phyloP scores from a whole-genome alignment of 2,797 vertebrate species.

The Ptychobarbus kaznakovi region DNA sequence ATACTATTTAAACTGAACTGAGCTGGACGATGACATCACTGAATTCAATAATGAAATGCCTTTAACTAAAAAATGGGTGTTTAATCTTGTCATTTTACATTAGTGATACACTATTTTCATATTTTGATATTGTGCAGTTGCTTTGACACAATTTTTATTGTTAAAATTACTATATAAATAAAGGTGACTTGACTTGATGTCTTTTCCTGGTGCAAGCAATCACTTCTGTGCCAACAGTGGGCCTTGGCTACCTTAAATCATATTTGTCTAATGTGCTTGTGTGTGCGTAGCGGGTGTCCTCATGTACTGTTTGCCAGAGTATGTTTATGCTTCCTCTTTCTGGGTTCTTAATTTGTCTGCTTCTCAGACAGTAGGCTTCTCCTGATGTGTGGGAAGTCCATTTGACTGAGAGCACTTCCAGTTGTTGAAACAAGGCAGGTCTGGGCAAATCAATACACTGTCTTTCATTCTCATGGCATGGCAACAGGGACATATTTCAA shows the following conservation, averaged over 20 bases:
- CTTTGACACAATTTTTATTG: too few relatives aligned
- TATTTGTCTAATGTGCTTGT: conserved; percentile 38
- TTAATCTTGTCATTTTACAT: too few relatives aligned
- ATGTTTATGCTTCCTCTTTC: conserved; percentile 55
- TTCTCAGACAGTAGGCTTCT: conserved; percentile 60
- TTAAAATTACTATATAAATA: too few relatives aligned
- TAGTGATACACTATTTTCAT: too few relatives aligned
- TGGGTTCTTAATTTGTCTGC: conserved; percentile 65
- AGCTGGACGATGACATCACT: too few relatives aligned
- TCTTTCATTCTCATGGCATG: conserved; percentile 64
- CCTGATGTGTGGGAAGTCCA: conserved; percentile 65
- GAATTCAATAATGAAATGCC: too few relatives aligned
- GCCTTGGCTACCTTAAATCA: conserved; percentile 31
- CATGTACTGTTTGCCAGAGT: conserved; percentile 42
- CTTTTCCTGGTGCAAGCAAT: too few relatives aligned
- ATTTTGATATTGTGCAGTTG: too few relatives aligned
- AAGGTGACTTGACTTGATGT: too few relatives aligned
- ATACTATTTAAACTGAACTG: too few relatives aligned
- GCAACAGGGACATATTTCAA: conserved; percentile 53
- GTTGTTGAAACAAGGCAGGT: conserved; percentile 72
- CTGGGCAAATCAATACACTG: conserved; percentile 69
- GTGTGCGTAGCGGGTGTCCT: conserved; percentile 37
- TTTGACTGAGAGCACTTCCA: conserved; percentile 72
- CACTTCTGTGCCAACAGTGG: conserved; percentile 41
- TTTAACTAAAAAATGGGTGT: too few relatives aligned